Evolutionary conservation across 1,140 invertebrate species (phyloP).

Genomic region (Elymnias hypermnestra): DNA sequence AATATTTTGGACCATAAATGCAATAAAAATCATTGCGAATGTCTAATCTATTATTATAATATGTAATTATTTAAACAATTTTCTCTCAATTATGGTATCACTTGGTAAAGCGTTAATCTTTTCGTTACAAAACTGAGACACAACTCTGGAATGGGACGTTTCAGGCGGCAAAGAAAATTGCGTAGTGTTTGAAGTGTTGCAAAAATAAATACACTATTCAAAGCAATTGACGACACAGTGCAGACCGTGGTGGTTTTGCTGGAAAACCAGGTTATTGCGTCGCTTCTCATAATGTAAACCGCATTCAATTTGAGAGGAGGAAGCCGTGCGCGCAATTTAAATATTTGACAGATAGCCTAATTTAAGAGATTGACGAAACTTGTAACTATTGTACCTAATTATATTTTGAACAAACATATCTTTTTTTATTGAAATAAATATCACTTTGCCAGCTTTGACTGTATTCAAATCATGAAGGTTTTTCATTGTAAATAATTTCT

Average conservation of each 20-base stretch:
- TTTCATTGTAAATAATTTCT: no score
- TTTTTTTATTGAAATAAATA: no score
- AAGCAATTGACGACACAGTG: slow-evolving; percentile 13
- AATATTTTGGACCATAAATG: no score
- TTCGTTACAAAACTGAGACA: slow-evolving; percentile 9
- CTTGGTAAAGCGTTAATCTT: slow-evolving; percentile 10
- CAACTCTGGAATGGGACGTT: background rate
- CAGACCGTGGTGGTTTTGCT: slow-evolving; percentile 12
- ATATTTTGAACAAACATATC: no score
- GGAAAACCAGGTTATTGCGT: slow-evolving; percentile 27
- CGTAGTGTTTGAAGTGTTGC: slow-evolving; percentile 5
- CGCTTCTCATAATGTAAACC: slow-evolving; percentile 41
- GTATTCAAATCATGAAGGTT: no score
- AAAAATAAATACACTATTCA: slow-evolving; percentile 11
- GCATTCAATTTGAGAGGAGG: slow-evolving; percentile 55
- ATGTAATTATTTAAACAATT: no score
- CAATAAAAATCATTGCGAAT: no score
- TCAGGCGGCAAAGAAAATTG: slow-evolving; percentile 1
- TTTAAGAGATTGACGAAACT: slow-evolving; percentile 19
- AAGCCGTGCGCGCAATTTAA: slow-evolving; percentile 47
- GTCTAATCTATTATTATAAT: no score
- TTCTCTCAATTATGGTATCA: no score
- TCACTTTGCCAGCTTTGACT: no score
- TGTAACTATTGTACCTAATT: no score
- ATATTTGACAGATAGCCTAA: slow-evolving; percentile 51